Percentiles rank a stretch among this genome's conserved stretches.
Conservation (phyloP, 2,888 invertebrate genomes). For the Apoda limacodes region DNA sequence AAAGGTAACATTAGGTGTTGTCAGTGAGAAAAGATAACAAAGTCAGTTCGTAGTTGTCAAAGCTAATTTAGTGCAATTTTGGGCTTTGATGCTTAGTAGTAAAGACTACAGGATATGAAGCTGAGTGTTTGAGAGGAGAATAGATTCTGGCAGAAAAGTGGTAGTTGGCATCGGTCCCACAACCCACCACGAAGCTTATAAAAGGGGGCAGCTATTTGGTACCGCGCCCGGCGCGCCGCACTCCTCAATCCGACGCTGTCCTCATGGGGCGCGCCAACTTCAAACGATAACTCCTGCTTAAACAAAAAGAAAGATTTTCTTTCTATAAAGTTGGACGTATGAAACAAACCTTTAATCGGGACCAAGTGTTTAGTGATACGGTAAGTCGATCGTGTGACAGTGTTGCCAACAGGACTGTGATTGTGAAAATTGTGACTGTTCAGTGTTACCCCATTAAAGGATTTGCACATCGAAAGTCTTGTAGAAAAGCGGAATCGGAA, state of each 20-base stretch:
- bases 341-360: conserved; percentile 47
- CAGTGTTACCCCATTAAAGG: conserved; percentile 43
- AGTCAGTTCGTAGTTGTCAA: conserved; percentile 16
- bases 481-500: too few species aligned
- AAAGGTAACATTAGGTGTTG: conserved; percentile 28
- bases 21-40: conserved; percentile 17
- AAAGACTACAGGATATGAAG: conserved; percentile 15
- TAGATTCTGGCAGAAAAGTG: conserved; percentile 26
- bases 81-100: conserved; percentile 22
- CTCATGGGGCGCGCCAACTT: conserved; percentile 67
- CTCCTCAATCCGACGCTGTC: conserved; percentile 52
- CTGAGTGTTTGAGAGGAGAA: conserved; percentile 9
- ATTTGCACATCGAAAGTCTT: too few species aligned
- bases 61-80: conserved; percentile 17
- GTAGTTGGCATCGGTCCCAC: conserved; percentile 49
- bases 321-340: conserved; percentile 27
- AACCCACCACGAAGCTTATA: conserved; percentile 61
- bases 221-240: conserved; percentile 62
- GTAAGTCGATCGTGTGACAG: conserved; percentile 52
- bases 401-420: conserved; percentile 53
- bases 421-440: conserved; percentile 50
- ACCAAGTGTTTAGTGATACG: conserved; percentile 68
- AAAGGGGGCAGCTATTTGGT: conserved; percentile 53
- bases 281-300: conserved; percentile 46
- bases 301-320: conserved; percentile 40